Conservation (phyloP, 2,888 invertebrate species). For the Thalpophila matura region DNA sequence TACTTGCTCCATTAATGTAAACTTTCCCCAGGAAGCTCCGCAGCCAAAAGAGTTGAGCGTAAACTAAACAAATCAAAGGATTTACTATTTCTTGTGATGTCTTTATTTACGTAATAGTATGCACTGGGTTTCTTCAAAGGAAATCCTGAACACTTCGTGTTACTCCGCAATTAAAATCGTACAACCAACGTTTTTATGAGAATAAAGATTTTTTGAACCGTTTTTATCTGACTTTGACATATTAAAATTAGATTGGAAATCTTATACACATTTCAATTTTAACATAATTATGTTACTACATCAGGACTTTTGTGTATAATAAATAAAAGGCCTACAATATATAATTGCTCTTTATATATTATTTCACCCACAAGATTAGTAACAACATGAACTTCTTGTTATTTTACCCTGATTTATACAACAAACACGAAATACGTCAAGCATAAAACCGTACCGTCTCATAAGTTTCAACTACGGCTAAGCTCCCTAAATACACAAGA, state of each 20-base stretch:
- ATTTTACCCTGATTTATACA: too few species aligned
- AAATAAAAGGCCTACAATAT: not conserved
- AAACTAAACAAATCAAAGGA: constrained; percentile 61
- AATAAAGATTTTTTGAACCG: too few species aligned
- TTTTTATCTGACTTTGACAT: constrained; percentile 11
- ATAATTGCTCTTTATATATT: too few species aligned
- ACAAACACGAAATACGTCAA: not conserved
- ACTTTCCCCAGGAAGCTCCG: constrained; percentile 54
- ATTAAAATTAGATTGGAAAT: not conserved
- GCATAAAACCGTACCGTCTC: constrained; percentile 5
- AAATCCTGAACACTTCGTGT: constrained; percentile 27
- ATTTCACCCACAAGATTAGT: too few species aligned
- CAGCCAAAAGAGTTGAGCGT: constrained; percentile 40
- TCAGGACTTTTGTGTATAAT: not conserved
- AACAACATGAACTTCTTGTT: too few species aligned
- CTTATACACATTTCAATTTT: too few species aligned
- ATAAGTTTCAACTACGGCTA: constrained; percentile 32
- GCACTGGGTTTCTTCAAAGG: constrained; percentile 41
- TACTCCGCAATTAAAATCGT: constrained; percentile 6
- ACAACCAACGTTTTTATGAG: not conserved
- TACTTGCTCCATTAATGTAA: constrained; percentile 42
- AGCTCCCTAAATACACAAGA: constrained; percentile 36
- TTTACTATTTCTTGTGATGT: constrained; percentile 64
- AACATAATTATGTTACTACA: too few species aligned
- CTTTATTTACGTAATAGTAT: constrained; percentile 47